Percentiles rank a stretch among this genome's conserved stretches.
phyloP scores from a whole-genome alignment of 2,888 invertebrate species.

The Pheosia gnoma region DNA sequence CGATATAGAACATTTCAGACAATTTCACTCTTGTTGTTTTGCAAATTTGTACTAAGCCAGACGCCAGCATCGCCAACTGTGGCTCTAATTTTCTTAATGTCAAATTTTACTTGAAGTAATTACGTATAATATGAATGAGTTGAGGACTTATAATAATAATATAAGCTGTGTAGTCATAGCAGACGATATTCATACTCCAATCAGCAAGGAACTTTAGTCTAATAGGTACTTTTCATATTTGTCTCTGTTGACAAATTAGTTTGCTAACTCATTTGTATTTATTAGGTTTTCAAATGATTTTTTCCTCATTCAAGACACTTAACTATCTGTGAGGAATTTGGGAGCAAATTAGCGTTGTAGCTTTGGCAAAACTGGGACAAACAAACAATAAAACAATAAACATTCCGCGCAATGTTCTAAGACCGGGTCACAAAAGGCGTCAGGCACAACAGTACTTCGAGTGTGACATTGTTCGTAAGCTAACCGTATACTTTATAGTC shows the following conservation, averaged over 20 bases:
- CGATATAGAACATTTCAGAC: background rate
- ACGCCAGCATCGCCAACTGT: background rate
- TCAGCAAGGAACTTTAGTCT: no score
- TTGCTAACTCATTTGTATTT: conserved; percentile 25
- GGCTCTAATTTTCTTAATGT: background rate
- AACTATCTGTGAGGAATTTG: conserved; percentile 22
- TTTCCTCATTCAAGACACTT: conserved; percentile 23
- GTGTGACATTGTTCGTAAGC: no score
- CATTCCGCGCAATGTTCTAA: conserved; percentile 28
- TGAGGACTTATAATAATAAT: no score
- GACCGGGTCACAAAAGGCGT: conserved; percentile 15
- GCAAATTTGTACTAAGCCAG: background rate
- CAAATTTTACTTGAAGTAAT: background rate
- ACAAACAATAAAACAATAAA: conserved; percentile 35
- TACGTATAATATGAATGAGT: no score
- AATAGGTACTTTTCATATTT: no score
- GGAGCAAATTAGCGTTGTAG: conserved; percentile 26
- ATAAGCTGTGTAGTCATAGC: no score
- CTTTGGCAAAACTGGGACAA: conserved; percentile 32
- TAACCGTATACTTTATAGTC: no score
- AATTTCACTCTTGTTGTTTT: background rate
- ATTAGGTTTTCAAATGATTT: conserved; percentile 28
- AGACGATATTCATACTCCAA: no score
- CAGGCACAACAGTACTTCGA: background rate
- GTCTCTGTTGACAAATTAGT: no score